phyloP scores from a whole-genome alignment of 2,797 vertebrate species.

The Tadarida brasiliensis region DNA sequence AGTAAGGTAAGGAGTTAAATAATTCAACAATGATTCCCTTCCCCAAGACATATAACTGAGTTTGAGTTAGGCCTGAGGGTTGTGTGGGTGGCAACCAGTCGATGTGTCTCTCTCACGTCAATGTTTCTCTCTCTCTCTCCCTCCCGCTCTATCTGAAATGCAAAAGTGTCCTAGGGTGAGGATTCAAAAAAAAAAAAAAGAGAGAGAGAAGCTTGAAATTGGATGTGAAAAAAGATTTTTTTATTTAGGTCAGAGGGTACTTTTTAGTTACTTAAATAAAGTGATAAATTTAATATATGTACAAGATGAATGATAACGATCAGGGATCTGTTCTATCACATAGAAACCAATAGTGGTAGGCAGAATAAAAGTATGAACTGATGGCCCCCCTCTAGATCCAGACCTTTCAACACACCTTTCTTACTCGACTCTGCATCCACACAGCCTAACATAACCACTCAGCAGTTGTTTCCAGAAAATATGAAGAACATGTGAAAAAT shows the following conservation, averaged over 20 bases:
- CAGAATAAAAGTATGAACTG: neutral
- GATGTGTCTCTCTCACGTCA: too few species aligned
- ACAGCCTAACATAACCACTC: neutral
- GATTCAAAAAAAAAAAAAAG: too few species aligned
- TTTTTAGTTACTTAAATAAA: neutral
- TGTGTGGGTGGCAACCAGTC: too few species aligned
- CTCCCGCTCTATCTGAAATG: too few species aligned
- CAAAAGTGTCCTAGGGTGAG: too few species aligned
- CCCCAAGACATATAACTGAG: neutral
- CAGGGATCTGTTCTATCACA: neutral
- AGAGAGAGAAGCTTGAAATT: neutral
- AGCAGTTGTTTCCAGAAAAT: neutral
- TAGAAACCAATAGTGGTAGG: neutral
- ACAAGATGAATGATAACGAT: neutral
- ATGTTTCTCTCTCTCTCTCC: too few species aligned
- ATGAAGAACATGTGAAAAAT: neutral
- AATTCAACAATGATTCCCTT: neutral
- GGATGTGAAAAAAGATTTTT: neutral
- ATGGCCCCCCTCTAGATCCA: neutral
- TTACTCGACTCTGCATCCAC: neutral
- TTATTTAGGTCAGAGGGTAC: neutral
- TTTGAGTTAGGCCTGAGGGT: neutral
- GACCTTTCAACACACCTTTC: neutral
- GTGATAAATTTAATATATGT: neutral
- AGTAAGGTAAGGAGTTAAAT: neutral